These are phyloP conservation scores for Leucopsar rothschildi DNA, from an alignment of 2,113 vertebrate genomes.

Conservation along the genomic window DNA sequence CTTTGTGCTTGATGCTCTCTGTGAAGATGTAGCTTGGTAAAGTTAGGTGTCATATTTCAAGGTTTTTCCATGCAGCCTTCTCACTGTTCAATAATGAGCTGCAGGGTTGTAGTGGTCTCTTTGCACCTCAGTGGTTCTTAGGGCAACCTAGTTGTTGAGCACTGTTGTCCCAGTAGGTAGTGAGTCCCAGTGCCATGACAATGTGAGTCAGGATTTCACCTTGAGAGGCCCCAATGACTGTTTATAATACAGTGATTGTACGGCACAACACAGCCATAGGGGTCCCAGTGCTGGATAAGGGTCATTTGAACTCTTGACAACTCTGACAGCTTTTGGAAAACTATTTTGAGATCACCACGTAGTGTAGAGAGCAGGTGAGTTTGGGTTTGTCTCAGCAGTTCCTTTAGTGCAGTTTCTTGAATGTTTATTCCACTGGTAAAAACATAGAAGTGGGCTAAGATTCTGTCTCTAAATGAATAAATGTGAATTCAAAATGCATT, in stretches of 20 bases:
- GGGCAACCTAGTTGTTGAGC: neutral
- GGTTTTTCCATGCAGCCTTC: neutral
- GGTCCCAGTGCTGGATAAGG: neutral
- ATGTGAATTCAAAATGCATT: neutral
- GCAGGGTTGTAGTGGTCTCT: rapidly evolving
- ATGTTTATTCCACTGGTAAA: neutral
- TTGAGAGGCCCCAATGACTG: neutral
- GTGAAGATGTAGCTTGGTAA: neutral
- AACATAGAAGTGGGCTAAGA: neutral
- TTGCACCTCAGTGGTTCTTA: neutral
- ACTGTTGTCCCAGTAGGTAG: neutral
- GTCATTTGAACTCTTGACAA: neutral
- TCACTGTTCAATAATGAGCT: neutral
- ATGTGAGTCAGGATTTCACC: neutral
- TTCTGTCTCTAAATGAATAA: neutral
- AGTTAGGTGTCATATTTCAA: neutral
- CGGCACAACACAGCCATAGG: rapidly evolving
- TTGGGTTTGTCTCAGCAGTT: neutral
- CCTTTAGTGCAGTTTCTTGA: neutral
- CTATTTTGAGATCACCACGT: neutral
- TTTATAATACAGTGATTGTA: neutral
- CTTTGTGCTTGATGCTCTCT: neutral
- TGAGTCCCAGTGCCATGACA: neutral
- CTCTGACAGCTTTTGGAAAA: neutral
- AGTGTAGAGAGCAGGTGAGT: neutral